Evolutionary conservation across 2,113 vertebrate genomes (phyloP).

Genomic region (Rattus rattus): DNA sequence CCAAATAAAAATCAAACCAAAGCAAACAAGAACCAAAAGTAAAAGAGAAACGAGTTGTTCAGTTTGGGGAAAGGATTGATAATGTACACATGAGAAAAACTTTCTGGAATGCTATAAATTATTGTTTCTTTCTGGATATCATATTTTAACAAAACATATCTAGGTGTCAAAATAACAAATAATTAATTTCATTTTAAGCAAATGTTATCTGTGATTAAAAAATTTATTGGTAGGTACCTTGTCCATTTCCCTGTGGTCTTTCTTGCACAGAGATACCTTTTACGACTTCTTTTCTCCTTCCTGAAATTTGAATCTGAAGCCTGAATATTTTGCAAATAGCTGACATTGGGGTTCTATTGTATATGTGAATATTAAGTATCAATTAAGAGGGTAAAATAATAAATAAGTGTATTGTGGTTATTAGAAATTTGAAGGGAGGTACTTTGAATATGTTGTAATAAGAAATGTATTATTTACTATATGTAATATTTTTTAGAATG

Average conservation of each 20-base stretch:
- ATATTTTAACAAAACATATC: neutral
- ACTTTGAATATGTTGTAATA: neutral
- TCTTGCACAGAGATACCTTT: neutral
- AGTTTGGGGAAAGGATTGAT: neutral
- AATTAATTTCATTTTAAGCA: neutral
- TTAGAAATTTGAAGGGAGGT: neutral
- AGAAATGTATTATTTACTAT: neutral
- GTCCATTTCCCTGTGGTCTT: no score
- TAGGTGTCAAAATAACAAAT: neutral
- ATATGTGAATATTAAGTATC: neutral
- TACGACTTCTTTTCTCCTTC: neutral
- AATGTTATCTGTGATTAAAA: neutral
- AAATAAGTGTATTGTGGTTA: neutral
- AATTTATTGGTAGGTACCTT: neutral
- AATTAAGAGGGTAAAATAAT: neutral
- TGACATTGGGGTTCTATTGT: neutral
- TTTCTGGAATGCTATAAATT: neutral
- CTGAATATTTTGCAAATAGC: no score
- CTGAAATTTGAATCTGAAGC: neutral
- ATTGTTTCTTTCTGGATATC: no score
- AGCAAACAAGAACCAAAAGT: neutral
- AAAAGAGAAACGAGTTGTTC: neutral
- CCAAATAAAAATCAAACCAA: neutral
- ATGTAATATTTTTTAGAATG: neutral
- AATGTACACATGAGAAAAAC: neutral